Conservation (phyloP, 1,140 invertebrate species). For the Macrobrachium nipponense region DNA sequence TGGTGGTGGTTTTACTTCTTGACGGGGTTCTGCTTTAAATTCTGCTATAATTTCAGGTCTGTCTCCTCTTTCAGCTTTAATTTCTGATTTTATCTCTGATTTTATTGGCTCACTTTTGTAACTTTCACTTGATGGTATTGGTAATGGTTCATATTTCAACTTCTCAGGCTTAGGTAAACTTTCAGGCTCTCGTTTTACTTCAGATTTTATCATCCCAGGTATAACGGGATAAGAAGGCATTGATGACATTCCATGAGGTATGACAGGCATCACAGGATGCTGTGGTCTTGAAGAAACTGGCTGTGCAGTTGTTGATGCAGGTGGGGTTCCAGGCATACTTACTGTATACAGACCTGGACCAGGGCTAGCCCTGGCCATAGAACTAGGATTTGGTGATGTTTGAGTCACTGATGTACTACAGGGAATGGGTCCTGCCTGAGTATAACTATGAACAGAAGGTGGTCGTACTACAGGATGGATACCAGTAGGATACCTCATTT, state of each 20-base stretch:
- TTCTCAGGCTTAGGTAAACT: slow-evolving; percentile 35
- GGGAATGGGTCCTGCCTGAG: slow-evolving; percentile 6
- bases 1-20: slow-evolving; percentile 28
- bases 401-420: slow-evolving; percentile 16
- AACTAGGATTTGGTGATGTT: slow-evolving; percentile 4
- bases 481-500: slow-evolving; percentile 42
- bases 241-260: not conserved
- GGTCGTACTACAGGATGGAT: slow-evolving; percentile 47
- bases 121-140: slow-evolving; percentile 8
- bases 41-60: slow-evolving; percentile 64
- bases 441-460: slow-evolving; percentile 41
- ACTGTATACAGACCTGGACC: slow-evolving; percentile 21
- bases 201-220: slow-evolving; percentile 33
- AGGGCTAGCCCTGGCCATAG: slow-evolving; percentile 41
- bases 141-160: slow-evolving; percentile 37
- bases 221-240: slow-evolving; percentile 26
- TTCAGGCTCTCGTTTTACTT: slow-evolving; percentile 49
- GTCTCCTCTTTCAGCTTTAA: slow-evolving; percentile 60
- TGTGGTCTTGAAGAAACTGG: slow-evolving; percentile 1
- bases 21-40: slow-evolving; percentile 58
- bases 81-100: slow-evolving; percentile 51
- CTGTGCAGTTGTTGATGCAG: not conserved
- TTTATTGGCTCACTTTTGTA: slow-evolving; percentile 52
- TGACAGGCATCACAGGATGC: slow-evolving; percentile 16
- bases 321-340: slow-evolving; percentile 15